Evolutionary conservation across 1,140 invertebrate species (phyloP).

Genomic region (Drosophila sulfurigaster): DNA sequence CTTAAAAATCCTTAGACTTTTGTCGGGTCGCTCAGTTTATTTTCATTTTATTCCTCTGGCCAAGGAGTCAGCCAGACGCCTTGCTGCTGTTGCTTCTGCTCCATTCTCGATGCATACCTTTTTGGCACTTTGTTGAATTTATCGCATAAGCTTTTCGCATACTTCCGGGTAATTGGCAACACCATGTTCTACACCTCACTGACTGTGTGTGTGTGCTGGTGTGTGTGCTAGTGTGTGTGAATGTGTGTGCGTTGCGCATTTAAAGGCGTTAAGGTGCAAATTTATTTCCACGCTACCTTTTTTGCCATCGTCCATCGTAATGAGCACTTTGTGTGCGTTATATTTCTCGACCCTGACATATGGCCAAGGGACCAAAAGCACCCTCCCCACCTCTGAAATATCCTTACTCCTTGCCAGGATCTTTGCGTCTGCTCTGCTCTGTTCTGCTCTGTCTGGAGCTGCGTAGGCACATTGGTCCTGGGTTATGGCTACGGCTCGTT

Average conservation of each 20-base stretch:
- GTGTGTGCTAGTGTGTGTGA: constrained; percentile 14
- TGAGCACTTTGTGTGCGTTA: constrained; percentile 73
- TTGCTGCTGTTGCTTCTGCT: neutral
- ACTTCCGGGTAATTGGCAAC: constrained; percentile 82
- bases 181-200: constrained; percentile 60
- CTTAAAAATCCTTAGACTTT: constrained; percentile 68
- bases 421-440: neutral
- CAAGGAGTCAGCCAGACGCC: neutral
- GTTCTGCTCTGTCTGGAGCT: constrained; percentile 20
- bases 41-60: constrained; percentile 45
- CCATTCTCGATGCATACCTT: constrained; percentile 71
- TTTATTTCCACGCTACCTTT: constrained; percentile 79
- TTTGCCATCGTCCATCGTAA: constrained; percentile 58
- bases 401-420: neutral
- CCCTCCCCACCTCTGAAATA: too few relatives aligned
- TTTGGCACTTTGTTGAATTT: constrained; percentile 81
- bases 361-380: constrained; percentile 32
- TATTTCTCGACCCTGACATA: constrained; percentile 77
- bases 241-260: constrained; percentile 68
- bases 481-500: constrained; percentile 50
- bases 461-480: neutral
- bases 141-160: constrained; percentile 83
- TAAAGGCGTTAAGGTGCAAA: constrained; percentile 83
- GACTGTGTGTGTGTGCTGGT: constrained; percentile 16
- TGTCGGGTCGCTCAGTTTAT: constrained; percentile 43